Conservation (phyloP, 2,113 vertebrate species). For the Oreamnos americanus region DNA sequence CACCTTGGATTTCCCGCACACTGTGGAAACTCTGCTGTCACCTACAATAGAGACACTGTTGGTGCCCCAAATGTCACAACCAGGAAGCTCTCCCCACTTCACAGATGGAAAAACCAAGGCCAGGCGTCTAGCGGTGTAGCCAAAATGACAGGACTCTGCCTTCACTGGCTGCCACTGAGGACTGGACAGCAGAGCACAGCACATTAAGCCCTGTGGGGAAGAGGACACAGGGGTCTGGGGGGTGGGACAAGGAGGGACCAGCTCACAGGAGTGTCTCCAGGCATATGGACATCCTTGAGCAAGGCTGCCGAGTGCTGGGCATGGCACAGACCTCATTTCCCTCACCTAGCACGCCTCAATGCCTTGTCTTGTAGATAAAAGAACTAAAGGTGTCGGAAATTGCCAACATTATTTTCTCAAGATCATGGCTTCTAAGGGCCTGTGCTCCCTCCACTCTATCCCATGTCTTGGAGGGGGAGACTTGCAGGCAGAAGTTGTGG, state of each 20-base stretch:
- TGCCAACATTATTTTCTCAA: not conserved
- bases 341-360: accelerated
- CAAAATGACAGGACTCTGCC: not conserved
- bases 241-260: too few species aligned
- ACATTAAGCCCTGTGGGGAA: not conserved
- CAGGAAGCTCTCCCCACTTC: not conserved
- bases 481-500: not conserved
- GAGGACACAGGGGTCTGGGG: not conserved
- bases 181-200: not conserved
- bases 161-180: not conserved
- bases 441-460: not conserved
- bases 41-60: not conserved
- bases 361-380: not conserved
- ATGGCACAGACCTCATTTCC: accelerated
- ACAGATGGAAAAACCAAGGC: not conserved
- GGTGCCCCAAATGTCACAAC: not conserved
- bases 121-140: not conserved
- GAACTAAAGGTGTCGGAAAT: not conserved
- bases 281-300: accelerated
- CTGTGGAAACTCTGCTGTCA: not conserved
- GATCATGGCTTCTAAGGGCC: not conserved
- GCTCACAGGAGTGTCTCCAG: not conserved
- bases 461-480: not conserved
- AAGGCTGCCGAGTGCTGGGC: not conserved
- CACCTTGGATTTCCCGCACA: not conserved